Percentiles rank a stretch among this genome's conserved stretches.
Conservation (phyloP, 2,888 invertebrate species). For the Fragum sueziense region DNA sequence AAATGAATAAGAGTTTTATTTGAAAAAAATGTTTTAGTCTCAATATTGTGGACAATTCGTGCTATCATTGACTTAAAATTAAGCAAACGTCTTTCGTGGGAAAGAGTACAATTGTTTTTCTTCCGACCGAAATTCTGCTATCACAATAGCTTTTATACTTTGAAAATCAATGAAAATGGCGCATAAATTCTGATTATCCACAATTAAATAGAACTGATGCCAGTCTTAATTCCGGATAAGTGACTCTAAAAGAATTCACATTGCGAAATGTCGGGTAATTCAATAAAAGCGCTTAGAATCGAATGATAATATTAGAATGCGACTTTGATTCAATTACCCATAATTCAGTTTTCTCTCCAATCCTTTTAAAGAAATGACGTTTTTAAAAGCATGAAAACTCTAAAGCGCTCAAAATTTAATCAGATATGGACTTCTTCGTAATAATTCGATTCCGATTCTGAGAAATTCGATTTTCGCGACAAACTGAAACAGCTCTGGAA, state of each 20-base stretch:
- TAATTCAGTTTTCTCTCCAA: constrained; percentile 46
- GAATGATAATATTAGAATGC: constrained; percentile 59
- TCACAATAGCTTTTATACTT: constrained; percentile 15
- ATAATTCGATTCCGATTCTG: constrained; percentile 31
- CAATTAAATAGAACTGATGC: constrained; percentile 50
- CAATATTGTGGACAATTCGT: no score
- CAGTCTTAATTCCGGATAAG: constrained; percentile 50
- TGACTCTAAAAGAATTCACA: constrained; percentile 46
- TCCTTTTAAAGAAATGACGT: constrained; percentile 62
- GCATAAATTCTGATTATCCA: constrained; percentile 55
- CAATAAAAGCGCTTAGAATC: constrained; percentile 54
- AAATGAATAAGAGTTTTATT: no score
- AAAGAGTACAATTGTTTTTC: constrained; percentile 27
- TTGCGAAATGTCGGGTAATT: constrained; percentile 47
- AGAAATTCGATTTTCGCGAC: constrained; percentile 34
- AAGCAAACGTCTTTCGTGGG: not conserved
- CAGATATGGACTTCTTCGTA: constrained; percentile 41
- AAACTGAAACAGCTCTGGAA: constrained; percentile 50
- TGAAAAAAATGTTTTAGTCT: no score
- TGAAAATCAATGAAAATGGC: constrained; percentile 43
- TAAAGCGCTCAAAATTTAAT: constrained; percentile 63
- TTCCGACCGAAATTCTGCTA: constrained; percentile 24
- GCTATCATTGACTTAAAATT: not conserved
- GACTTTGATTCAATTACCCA: constrained; percentile 55
- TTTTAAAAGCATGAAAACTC: constrained; percentile 63